Evolutionary conservation across 1,140 invertebrate species (phyloP).

Genomic region (Patella vulgata): DNA sequence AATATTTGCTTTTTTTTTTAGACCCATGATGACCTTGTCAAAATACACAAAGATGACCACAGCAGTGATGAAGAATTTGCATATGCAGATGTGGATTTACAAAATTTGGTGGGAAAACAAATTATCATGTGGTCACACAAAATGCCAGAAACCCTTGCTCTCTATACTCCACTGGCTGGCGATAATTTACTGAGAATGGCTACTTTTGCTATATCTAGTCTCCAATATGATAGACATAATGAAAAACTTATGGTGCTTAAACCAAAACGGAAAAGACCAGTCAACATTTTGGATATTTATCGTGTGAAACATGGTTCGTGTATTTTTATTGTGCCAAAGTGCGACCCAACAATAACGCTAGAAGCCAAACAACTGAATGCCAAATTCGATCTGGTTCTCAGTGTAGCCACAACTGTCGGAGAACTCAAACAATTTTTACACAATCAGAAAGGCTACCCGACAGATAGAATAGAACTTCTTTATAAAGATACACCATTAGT

Average conservation of each 20-base stretch:
- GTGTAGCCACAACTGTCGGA: conserved; percentile 42
- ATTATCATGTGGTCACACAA: conserved; percentile 90
- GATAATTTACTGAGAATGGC: conserved; percentile 41
- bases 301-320: conserved; percentile 38
- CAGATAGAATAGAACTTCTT: conserved; percentile 49
- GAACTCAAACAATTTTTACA: conserved; percentile 46
- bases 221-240: conserved; percentile 37
- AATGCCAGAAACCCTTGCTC: conserved; percentile 77
- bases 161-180: conserved; percentile 72
- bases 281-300: conserved; percentile 39
- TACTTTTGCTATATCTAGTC: conserved; percentile 41
- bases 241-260: conserved; percentile 48
- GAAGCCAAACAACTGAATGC: conserved; percentile 50
- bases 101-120: conserved; percentile 35
- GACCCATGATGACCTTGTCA: conserved; percentile 16
- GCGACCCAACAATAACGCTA: conserved; percentile 35
- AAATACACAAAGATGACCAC: conserved; percentile 23
- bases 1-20: conserved; percentile 3
- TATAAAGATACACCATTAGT: conserved; percentile 47
- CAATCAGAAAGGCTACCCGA: conserved; percentile 46
- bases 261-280: conserved; percentile 32
- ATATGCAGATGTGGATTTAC: conserved; percentile 32
- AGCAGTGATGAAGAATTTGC: conserved; percentile 20
- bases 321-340: conserved; percentile 48
- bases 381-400: conserved; percentile 42